phyloP scores from a whole-genome alignment of 2,797 vertebrate genomes.

The Notolabrus celidotus region DNA sequence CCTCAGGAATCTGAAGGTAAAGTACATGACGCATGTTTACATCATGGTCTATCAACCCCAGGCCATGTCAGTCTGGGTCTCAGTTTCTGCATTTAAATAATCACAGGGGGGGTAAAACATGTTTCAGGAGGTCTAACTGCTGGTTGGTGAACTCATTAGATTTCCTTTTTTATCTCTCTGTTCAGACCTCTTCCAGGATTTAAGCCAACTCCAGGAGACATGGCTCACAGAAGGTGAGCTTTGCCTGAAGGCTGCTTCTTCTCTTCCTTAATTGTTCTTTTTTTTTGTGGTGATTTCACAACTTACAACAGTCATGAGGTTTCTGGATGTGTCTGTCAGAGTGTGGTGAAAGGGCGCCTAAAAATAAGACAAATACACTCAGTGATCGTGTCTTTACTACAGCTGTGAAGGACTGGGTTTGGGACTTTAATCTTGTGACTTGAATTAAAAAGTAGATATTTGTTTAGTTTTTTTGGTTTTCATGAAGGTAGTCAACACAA shows the following conservation, averaged over 20 bases:
- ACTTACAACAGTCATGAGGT: slow-evolving; percentile 4
- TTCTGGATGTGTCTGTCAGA: slow-evolving; percentile 6
- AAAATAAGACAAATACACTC: neutral
- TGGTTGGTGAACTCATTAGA: slow-evolving; percentile 17
- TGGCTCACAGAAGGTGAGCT: slow-evolving; percentile 97
- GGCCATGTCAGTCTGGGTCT: slow-evolving; percentile 24
- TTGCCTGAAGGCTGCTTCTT: slow-evolving; percentile 43
- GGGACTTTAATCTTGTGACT: too few relatives aligned
- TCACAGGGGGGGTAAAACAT: neutral
- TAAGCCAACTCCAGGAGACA: slow-evolving; percentile 96
- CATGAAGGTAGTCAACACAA: too few relatives aligned
- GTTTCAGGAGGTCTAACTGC: neutral
- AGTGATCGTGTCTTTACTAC: neutral
- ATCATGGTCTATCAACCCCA: slow-evolving; percentile 6
- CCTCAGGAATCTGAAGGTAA: slow-evolving; percentile 96
- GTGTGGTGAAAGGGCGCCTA: neutral
- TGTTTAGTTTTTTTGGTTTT: too few relatives aligned
- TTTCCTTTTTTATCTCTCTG: slow-evolving; percentile 31
- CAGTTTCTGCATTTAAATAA: neutral
- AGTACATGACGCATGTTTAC: slow-evolving; percentile 48
- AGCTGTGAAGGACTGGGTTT: neutral
- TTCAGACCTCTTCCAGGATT: slow-evolving; percentile 97
- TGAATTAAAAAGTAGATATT: too few relatives aligned
- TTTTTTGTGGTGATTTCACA: slow-evolving; percentile 12
- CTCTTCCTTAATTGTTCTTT: slow-evolving; percentile 17